Base-by-base conservation (phyloP, 2,797 vertebrate species). In the Chrysocyon brachyurus region DNA sequence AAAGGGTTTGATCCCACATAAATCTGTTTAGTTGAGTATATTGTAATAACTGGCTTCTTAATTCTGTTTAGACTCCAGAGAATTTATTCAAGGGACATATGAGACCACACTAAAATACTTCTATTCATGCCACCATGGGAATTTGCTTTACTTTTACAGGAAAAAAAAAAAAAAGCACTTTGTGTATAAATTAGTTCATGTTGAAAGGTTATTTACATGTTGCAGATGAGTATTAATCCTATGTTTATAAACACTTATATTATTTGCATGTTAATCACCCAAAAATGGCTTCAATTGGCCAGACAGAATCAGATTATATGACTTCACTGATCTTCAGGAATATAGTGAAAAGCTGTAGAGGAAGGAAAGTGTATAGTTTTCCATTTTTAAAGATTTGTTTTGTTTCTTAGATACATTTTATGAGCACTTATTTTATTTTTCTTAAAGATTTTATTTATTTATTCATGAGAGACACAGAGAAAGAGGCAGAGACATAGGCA, bases 201-300 rank as follows among this genome's bases (percentile, higher is more conserved):
- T 73, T 36, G 33, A 59, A 87, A 87, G 31, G 26, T 96, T 78
- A 59, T 93, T 91, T 96, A 46, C 66, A 72, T 90, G 54, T 83
- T 96, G 8, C 54, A 73, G 81, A 57, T 84, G 28, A 91, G 17
- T 26, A 70, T 57, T 83, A 72, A 92, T 57, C 33, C 16, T 3
- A 49, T 93, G 56, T 91, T 84, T 94, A 52, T 56, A 87, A 89
- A 36, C 75, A 84, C 16, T 72, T 83, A 61, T 5, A 52, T 77
- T 92, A 91, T 91, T 87, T 91, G 16, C 66, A 31, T 79, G 61
- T 84, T 81, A 91, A 86, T 77, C 33, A 54, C 70, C 81, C 46
- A 31, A 40, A 94, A 96, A 28, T 87, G 87, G 49, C 66, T 91
- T 91, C 28, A 61, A 0, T 90, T 59, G 87, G 22, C 54, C 63